These are phyloP conservation scores for Tenebrio molitor DNA, from an alignment of 1,140 invertebrate genomes.

Conservation along the genomic window DNA sequence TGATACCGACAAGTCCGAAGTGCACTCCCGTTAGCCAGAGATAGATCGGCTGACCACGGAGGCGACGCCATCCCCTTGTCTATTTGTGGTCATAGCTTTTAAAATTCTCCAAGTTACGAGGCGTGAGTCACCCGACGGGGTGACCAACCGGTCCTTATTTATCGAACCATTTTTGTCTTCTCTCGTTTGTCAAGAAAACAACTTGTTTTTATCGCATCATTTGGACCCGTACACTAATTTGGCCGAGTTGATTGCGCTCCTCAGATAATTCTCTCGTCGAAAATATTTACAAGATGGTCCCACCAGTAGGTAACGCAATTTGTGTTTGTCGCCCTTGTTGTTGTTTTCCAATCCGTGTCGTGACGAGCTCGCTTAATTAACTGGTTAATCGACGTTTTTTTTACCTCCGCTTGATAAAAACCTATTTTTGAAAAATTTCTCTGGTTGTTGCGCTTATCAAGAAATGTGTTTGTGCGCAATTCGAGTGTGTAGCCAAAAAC, in stretches of 20 bases:
- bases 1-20: conserved; percentile 14
- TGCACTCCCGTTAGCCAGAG: conserved; percentile 8
- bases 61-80: conserved; percentile 32
- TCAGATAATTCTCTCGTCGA: conserved; percentile 4
- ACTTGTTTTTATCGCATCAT: conserved; percentile 33
- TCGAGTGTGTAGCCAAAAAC: no score
- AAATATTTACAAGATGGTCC: conserved; percentile 20
- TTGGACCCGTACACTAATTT: conserved; percentile 9
- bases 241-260: conserved; percentile 7
- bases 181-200: conserved; percentile 20
- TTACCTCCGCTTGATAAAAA: background rate
- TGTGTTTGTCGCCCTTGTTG: background rate
- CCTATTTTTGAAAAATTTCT: background rate
- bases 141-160: conserved; percentile 33
- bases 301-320: conserved; percentile 4
- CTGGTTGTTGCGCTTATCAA: no score
- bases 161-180: conserved; percentile 23
- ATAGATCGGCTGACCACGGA: conserved; percentile 2
- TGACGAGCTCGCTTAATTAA: background rate
- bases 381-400: no score
- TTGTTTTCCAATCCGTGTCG: background rate
- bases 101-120: conserved; percentile 18
- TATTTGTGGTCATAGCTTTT: conserved; percentile 2
- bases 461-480: no score
- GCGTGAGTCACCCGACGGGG: conserved; percentile 10